These are phyloP conservation scores for Rapana venosa DNA, from an alignment of 2,888 invertebrate species.

Conservation along the genomic window DNA sequence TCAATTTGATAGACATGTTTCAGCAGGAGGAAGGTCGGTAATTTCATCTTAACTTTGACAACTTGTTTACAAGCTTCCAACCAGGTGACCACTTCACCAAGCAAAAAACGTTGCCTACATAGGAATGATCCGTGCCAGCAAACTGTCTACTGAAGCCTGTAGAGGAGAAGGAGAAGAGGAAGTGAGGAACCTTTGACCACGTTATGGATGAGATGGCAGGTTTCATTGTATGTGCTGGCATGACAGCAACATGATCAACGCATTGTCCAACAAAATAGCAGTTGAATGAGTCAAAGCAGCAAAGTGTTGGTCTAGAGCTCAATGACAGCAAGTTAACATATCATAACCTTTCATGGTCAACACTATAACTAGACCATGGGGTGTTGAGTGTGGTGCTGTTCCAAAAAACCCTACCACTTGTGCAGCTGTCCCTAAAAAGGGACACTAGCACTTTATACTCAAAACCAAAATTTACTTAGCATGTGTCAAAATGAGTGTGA, in stretches of 20 bases:
- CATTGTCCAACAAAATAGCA: no score
- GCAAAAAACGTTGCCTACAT: neutral
- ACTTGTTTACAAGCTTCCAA: conserved; percentile 45
- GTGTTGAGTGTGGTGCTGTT: no score
- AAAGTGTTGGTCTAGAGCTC: no score
- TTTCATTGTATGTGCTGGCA: neutral
- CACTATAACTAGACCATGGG: no score
- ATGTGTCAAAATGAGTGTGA: no score
- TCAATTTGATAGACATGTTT: conserved; percentile 35
- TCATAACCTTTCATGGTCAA: no score
- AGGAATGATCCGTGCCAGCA: neutral
- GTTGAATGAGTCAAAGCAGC: no score
- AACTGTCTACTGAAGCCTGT: neutral
- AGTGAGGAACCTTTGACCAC: neutral
- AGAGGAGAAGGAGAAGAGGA: neutral
- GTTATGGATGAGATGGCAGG: neutral
- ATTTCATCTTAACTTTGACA: conserved; percentile 49
- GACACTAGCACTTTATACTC: no score
- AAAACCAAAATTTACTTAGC: no score
- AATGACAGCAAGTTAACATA: no score
- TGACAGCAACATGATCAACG: neutral
- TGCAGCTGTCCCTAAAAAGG: no score
- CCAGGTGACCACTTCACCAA: conserved; percentile 40
- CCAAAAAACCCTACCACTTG: no score
- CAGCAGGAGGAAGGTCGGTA: conserved; percentile 34